Evolutionary conservation across 2,888 invertebrate genomes (phyloP), one percentile per base, ranked within the genome.

Genomic region (Troilus luridus): DNA sequence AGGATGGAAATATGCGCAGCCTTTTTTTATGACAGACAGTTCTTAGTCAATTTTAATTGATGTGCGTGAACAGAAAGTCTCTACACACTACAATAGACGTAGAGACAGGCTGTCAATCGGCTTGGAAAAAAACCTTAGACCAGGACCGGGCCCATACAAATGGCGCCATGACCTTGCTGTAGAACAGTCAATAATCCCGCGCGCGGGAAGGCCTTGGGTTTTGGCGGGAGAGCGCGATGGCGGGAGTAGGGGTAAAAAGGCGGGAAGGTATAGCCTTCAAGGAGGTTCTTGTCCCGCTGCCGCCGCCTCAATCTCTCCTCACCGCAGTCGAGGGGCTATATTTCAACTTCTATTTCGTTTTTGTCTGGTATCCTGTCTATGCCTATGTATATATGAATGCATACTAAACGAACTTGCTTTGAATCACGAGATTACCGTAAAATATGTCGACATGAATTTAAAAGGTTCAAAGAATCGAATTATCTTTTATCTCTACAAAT

Each of bases 251-350:
- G 90, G 64, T 17, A 85, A 90, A 85, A 59, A 59, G 24, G 92
- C 93, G 92, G 92, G 88, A 90, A 92, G 91, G 92, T 85, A 90
- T 88, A 85, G 88, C 81, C 88, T 91, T 72, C 77, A 88, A 85
- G 91, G 92, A 54, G 67, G 91, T 91, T 91, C 89, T 90, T 88
- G 81, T 67, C 64, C 88, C 21, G 62, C 62, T 60, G 56, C 56
- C 72, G n/a, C 56, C 72, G 21, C 41, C 21, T 77, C 41, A 27
- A 77, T 77, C 72, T 72, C 27, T 72, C 27, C 67, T 67, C 24
- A 72, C 19, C 12, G 27, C 72, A 17, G 41, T 17, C 41, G 41
- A 27, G 41, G 5, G 17, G 27, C 5, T 41, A 41, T 41, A 41
- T 77, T 24, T 17, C 6, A 7, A 1, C 7, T 27, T 41, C 72